Evolutionary conservation across 2,888 invertebrate species (phyloP).

Genomic region (Linyphia triangularis): DNA sequence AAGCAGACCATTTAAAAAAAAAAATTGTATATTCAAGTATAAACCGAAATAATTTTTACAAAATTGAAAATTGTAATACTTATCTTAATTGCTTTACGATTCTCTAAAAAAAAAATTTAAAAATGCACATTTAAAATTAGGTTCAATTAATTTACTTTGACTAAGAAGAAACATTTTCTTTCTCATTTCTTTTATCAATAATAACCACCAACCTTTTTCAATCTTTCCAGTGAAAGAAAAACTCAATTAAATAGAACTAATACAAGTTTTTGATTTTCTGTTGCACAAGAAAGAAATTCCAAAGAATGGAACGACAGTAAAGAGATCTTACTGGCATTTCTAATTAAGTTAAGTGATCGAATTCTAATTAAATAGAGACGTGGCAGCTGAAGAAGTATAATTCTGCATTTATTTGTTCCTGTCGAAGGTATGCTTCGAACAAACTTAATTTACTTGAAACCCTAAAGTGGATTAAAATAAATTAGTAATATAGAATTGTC

Average conservation of each 20-base stretch:
- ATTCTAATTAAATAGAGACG: not conserved
- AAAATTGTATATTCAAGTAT: too few species aligned
- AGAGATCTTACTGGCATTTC: not conserved
- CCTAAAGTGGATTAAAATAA: not conserved
- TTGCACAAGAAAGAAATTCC: not conserved
- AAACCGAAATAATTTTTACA: too few species aligned
- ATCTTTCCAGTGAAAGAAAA: not conserved
- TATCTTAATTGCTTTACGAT: too few species aligned
- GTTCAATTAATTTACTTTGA: too few species aligned
- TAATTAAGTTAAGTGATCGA: constrained; percentile 9
- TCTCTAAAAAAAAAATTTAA: too few species aligned
- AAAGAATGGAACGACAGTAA: not conserved
- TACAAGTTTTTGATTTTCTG: not conserved
- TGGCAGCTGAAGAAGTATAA: not conserved
- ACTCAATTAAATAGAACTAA: not conserved
- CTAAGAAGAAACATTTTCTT: not conserved
- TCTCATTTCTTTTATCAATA: not conserved
- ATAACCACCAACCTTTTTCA: not conserved
- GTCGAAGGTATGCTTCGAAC: not conserved
- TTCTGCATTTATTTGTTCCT: not conserved
- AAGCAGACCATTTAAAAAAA: too few species aligned
- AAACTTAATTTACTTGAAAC: not conserved
- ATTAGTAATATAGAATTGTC: not conserved
- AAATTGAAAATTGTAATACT: too few species aligned
- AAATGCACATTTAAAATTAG: too few species aligned